phyloP scores from a whole-genome alignment of 2,888 invertebrate species.

The Monopis laevigella region DNA sequence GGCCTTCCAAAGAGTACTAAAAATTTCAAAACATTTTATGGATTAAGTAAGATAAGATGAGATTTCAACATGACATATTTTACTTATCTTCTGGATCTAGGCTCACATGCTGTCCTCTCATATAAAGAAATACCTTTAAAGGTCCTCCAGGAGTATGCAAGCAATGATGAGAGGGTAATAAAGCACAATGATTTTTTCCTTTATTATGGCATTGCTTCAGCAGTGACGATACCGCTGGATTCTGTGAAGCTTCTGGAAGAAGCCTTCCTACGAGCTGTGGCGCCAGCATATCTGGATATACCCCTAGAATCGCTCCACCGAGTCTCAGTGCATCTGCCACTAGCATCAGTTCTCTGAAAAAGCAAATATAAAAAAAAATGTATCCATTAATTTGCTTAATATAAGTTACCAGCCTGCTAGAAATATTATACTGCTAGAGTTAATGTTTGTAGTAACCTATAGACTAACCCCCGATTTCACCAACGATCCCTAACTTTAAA shows the following conservation, averaged over 20 bases:
- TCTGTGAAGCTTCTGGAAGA: slow-evolving; percentile 77
- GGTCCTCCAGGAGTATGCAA: slow-evolving; percentile 99
- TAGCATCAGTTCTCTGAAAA: slow-evolving; percentile 82
- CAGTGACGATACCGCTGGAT: slow-evolving; percentile 85
- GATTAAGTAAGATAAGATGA: too few species aligned
- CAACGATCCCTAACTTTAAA: too few species aligned
- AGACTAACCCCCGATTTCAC: too few species aligned
- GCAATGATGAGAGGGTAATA: slow-evolving; percentile 94
- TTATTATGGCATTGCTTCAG: slow-evolving; percentile 90
- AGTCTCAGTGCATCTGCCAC: slow-evolving; percentile 93
- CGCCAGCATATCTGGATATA: slow-evolving; percentile 95
- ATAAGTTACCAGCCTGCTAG: too few species aligned
- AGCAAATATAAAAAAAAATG: too few species aligned
- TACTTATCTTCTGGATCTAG: too few species aligned
- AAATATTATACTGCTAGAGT: too few species aligned
- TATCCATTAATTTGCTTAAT: too few species aligned
- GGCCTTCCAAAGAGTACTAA: slow-evolving; percentile 95
- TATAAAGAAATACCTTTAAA: slow-evolving; percentile 78
- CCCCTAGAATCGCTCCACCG: slow-evolving; percentile 92
- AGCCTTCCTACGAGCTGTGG: slow-evolving; percentile 93
- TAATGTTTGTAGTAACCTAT: too few species aligned
- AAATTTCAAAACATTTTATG: too few species aligned
- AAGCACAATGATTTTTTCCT: slow-evolving; percentile 88
- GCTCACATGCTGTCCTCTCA: too few species aligned
- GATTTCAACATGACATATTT: too few species aligned